Percentiles rank a stretch among this genome's conserved stretches.
These are phyloP conservation scores for Trichogramma evanescens DNA, from an alignment of 2,888 invertebrate species.

Conservation along the genomic window DNA sequence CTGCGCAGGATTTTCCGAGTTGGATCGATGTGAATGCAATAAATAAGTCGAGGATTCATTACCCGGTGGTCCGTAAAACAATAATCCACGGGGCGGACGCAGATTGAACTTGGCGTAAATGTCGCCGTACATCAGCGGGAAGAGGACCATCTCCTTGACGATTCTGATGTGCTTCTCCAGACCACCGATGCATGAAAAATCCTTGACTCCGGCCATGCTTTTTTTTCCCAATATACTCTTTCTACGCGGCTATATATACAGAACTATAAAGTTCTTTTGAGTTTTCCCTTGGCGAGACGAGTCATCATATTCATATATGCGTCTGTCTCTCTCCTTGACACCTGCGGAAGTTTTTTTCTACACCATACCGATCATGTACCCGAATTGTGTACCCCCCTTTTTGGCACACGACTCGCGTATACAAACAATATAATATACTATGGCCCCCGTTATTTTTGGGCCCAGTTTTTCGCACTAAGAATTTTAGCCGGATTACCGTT, in stretches of 20 bases:
- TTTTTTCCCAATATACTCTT: neutral
- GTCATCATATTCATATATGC: too few relatives aligned
- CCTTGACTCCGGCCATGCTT: constrained; percentile 25
- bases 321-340: too few relatives aligned
- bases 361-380: too few relatives aligned
- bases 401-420: too few relatives aligned
- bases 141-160: constrained; percentile 82
- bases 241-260: neutral
- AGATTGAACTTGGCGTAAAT: constrained; percentile 77
- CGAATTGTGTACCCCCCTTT: too few relatives aligned
- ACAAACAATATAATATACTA: too few relatives aligned
- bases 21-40: too few relatives aligned
- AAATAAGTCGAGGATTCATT: too few relatives aligned
- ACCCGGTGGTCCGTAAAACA: constrained; percentile 89
- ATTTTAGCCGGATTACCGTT: constrained; percentile 27
- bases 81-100: constrained; percentile 76
- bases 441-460: too few relatives aligned
- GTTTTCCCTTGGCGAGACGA: too few relatives aligned
- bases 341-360: too few relatives aligned
- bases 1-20: too few relatives aligned
- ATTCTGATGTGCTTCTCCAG: constrained; percentile 75
- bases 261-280: neutral
- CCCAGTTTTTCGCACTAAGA: constrained; percentile 27
- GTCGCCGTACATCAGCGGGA: constrained; percentile 84
- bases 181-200: constrained; percentile 62